Conservation (phyloP, 2,797 vertebrate genomes). For the Momotus momota region DNA sequence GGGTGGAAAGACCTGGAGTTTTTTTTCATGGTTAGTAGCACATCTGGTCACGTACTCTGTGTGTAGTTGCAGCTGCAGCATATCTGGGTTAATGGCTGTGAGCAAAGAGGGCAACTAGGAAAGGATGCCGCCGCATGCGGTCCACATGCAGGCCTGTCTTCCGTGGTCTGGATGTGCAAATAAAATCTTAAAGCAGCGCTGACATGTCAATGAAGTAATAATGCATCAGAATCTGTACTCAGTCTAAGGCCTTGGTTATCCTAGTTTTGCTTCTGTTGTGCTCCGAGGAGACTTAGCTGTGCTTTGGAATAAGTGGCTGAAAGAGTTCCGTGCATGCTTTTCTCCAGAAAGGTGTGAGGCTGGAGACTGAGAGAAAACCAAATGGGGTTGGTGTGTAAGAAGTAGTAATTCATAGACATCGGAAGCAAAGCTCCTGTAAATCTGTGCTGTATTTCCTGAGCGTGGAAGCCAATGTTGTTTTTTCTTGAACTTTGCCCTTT, state of each 20-base stretch:
- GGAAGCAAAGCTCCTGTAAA: background rate
- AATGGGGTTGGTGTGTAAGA: background rate
- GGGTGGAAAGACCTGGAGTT: conserved; percentile 31
- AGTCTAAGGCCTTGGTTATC: background rate
- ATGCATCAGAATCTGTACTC: background rate
- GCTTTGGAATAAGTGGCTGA: background rate
- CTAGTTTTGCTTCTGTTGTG: background rate
- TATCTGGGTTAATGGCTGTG: background rate
- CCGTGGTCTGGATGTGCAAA: background rate
- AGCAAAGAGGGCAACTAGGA: background rate
- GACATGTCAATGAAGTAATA: background rate
- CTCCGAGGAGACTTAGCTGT: background rate
- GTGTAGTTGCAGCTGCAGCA: background rate
- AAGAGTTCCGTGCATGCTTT: background rate
- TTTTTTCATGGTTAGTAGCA: background rate
- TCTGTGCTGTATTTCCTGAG: background rate
- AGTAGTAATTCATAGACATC: background rate
- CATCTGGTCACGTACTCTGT: background rate
- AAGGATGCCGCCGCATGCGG: background rate
- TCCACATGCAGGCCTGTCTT: background rate
- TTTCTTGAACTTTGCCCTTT: conserved; percentile 17
- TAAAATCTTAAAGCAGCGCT: background rate
- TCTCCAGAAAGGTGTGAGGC: background rate
- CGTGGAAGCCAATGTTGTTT: background rate
- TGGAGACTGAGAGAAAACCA: background rate